Base-by-base conservation (phyloP, 2,888 invertebrate species). In the Cenopis cana region DNA sequence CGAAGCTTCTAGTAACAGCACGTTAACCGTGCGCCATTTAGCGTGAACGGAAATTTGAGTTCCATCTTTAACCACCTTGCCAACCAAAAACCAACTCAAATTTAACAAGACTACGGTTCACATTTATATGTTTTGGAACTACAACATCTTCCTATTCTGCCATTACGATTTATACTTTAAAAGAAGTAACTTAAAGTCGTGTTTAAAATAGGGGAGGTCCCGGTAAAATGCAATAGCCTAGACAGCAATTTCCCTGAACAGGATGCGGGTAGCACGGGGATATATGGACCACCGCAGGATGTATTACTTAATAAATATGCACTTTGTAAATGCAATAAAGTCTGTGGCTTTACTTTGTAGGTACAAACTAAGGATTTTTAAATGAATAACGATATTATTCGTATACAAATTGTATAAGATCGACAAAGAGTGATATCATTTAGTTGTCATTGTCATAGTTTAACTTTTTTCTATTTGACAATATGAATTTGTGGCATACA, bases 261-360 rank as follows among this genome's bases (percentile, higher is more conserved):
- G 69, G 69, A 69, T 29, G 64, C 50, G 56, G 49, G 55, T 10
- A 50, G 49, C 14, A n/a, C 24, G 38, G 50, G 57, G 50, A 57
- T 69, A 57, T 69, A 69, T 69, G 38, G 56, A 56, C 41, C 56
- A 52, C 46, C 50, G 38, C 69, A 64, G 62, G 62, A 64, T 69
- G 64, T 64, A 69, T 64, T 69, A 62, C 61, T 68, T 55, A 61
- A 60, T 61, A 60, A 55, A n/a, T 24, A 36, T 68, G 68, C 41
- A 68, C 46, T 61, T 41, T 46, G 61, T 29, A 33, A 33, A 33
- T 55, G 68, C 46, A 61, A 59, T 59, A 68, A 38, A 10, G 46
- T 60, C 36, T 36, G 50, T 62, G 12, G 36, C 0, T 36, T 20
- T 59, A 59, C n/a, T 46, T 60, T 14, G 18, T 14, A n/a, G 14